These are phyloP conservation scores for Therioaphis trifolii DNA, from an alignment of 2,888 invertebrate genomes.

Conservation along the genomic window DNA sequence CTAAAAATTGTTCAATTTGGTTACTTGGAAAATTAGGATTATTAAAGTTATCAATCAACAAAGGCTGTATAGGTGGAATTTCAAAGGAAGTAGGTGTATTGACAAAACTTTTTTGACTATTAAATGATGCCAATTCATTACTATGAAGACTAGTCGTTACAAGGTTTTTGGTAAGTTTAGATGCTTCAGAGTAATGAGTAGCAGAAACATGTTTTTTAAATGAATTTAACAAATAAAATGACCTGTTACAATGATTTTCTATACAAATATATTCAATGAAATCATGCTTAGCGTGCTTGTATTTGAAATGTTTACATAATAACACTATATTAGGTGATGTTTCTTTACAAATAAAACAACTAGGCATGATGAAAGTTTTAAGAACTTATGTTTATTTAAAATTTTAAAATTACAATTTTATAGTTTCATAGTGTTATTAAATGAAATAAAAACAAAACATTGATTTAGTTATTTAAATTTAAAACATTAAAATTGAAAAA, in stretches of 20 bases:
- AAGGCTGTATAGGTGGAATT: neutral
- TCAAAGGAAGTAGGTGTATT: neutral
- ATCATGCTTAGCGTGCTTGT: conserved; percentile 6
- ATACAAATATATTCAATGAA: neutral
- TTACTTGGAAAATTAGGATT: too few species aligned
- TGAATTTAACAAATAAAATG: neutral
- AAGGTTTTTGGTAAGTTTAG: neutral
- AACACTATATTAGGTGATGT: neutral
- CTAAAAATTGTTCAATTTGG: conserved; percentile 21
- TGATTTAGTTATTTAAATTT: too few species aligned
- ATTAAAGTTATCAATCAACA: neutral
- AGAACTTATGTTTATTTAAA: neutral
- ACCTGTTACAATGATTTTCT: conserved; percentile 6
- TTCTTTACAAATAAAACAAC: conserved; percentile 27
- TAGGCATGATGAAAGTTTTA: conserved; percentile 3
- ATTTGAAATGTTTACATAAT: conserved; percentile 10
- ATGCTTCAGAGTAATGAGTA: neutral
- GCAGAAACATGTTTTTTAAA: conserved; percentile 14
- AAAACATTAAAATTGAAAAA: too few species aligned
- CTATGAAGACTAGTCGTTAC: neutral
- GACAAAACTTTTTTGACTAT: neutral
- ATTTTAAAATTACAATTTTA: neutral
- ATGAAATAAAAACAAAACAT: too few species aligned
- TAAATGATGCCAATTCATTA: conserved; percentile 2
- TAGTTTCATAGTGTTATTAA: too few species aligned